These are phyloP conservation scores for Megatriorchis doriae DNA, from an alignment of 2,113 vertebrate species.

Conservation along the genomic window DNA sequence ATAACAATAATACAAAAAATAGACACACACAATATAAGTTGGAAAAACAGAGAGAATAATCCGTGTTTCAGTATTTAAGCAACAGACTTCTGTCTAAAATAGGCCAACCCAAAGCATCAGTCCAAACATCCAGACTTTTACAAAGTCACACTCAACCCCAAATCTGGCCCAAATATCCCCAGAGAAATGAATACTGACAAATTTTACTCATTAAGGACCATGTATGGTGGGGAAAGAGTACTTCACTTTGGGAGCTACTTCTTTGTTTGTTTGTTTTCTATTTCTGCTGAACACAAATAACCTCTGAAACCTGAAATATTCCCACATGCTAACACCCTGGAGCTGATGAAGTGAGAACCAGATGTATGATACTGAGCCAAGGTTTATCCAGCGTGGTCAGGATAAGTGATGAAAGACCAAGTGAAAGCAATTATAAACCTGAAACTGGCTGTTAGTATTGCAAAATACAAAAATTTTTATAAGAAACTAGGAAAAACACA, in stretches of 20 bases:
- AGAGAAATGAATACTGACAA: not conserved
- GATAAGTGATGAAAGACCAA: not conserved
- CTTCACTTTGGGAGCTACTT: not conserved
- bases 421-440: not conserved
- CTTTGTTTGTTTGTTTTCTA: constrained; percentile 38
- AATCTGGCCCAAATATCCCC: not conserved
- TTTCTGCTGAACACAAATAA: constrained; percentile 6
- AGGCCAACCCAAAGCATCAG: not conserved
- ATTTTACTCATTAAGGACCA: constrained; percentile 1
- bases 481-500: not conserved
- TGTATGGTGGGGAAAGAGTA: not conserved
- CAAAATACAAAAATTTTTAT: not conserved
- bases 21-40: not conserved
- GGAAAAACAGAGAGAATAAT: not conserved
- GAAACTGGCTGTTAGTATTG: not conserved
- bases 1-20: not conserved
- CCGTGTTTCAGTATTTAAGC: not conserved
- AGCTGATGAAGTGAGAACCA: constrained; percentile 46
- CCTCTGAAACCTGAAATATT: constrained; percentile 20
- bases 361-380: constrained; percentile 37
- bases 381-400: not conserved
- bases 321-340: constrained; percentile 4
- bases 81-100: not conserved
- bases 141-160: not conserved
- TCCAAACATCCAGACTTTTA: not conserved